Evolutionary conservation across 2,113 vertebrate genomes (phyloP).

Genomic region (Macquaria ambigua): DNA sequence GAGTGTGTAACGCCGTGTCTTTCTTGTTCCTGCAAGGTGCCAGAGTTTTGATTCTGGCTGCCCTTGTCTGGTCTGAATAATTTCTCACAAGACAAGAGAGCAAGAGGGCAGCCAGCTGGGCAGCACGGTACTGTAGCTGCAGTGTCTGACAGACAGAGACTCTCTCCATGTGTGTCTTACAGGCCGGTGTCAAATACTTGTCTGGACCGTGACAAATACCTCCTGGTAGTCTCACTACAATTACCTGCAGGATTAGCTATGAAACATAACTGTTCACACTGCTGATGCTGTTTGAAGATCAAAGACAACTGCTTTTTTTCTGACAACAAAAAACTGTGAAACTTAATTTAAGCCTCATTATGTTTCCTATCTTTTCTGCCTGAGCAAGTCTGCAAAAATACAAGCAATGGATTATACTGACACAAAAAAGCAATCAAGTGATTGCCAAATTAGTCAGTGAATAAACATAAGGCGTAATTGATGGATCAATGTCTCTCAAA

Average conservation of each 20-base stretch:
- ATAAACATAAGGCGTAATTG: conserved; percentile 21
- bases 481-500: conserved; percentile 8
- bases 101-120: conserved; percentile 65
- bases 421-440: conserved; percentile 30
- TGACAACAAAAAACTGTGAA: conserved; percentile 35
- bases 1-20: conserved; percentile 46
- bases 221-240: conserved; percentile 67
- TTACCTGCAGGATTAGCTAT: conserved; percentile 68
- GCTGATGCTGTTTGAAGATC: conserved; percentile 59
- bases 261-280: conserved; percentile 69
- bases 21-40: conserved; percentile 63
- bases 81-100: conserved; percentile 68
- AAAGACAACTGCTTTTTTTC: conserved; percentile 37
- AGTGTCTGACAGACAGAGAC: conserved; percentile 73
- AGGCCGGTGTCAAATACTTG: conserved; percentile 84
- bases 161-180: conserved; percentile 73
- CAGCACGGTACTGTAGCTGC: conserved; percentile 68
- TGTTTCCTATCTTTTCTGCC: conserved; percentile 1
- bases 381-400: conserved; percentile 13
- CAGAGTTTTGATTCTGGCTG: conserved; percentile 52
- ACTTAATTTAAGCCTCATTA: conserved; percentile 34
- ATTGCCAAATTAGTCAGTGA: conserved; percentile 28
- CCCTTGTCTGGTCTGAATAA: conserved; percentile 65
- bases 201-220: conserved; percentile 83
- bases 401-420: conserved; percentile 14